Base-by-base conservation (phyloP, 1,140 invertebrate genomes). In the Chironomus tepperi region DNA sequence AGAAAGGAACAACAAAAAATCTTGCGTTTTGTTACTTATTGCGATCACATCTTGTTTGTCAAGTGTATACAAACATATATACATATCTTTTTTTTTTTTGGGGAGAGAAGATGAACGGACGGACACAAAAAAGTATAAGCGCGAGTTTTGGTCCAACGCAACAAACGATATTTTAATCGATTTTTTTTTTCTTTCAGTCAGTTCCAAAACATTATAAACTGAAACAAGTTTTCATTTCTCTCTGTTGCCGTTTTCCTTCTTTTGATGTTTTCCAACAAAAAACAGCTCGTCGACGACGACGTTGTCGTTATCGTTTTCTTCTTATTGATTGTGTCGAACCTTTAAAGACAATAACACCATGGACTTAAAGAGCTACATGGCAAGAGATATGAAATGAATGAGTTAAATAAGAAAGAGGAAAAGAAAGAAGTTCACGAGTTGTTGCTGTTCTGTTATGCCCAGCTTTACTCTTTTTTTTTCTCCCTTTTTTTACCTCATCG, bases 101-200 rank as follows among this genome's bases (percentile, higher is more conserved):
- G 15, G 7, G n/a, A 15, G 15, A 9, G 12, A n/a, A 57, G 47
- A 57, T 15, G 8, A 47, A 8, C 8, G 9, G 8, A 9, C 9
- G 8, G 15, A 3, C 9, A 15, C 8, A 47, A 47, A 47, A 47
- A 47, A 15, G 2, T 47, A 1, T 47, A 43, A 10, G 47, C 12
- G 47, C 12, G 47, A 47, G 43, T 10, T 47, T 9, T 47, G 43
- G 43, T 47, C 43, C 43, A 57, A 57, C 47, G 47, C 47, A 57
- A 57, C 47, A 57, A 57, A 57, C 47, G 47, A 57, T 57, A n/a
- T 57, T 57, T 57, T 57, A 57, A 57, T 57, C 47, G 47, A 57
- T 57, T 57, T 57, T 57, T 57, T 57, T n/a, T 47, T 47, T 47
- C 43, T 47, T 15, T 57, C 8, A n/a, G n/a, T 57, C 24, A 34